phyloP scores from a whole-genome alignment of 2,797 vertebrate species.

The Cyclura pinguis region DNA sequence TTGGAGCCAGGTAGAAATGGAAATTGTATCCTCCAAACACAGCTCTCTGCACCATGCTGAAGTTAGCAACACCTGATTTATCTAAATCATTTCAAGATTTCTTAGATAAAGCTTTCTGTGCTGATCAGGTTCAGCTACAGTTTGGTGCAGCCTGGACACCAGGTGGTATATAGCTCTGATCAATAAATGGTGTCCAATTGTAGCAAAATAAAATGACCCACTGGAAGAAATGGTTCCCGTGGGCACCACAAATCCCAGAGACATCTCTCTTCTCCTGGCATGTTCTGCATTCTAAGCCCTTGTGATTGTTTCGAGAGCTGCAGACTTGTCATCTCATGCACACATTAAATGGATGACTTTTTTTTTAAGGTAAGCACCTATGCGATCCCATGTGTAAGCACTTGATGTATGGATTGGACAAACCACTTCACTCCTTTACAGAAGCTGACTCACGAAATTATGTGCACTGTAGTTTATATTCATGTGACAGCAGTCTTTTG shows the following conservation, averaged over 20 bases:
- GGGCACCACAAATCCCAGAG: conserved; percentile 78
- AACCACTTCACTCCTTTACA: background rate
- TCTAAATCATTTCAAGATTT: conserved; percentile 1
- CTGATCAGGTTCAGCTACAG: conserved; percentile 39
- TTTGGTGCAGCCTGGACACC: conserved; percentile 77
- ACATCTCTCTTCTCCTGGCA: conserved; percentile 75
- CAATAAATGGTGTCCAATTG: conserved; percentile 81
- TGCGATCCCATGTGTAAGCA: background rate
- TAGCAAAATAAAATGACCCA: conserved; percentile 83
- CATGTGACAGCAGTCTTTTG: conserved; percentile 8
- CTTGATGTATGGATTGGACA: rapidly evolving
- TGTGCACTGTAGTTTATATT: conserved; percentile 21
- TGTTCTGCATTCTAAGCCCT: conserved; percentile 73
- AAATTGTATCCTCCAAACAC: background rate
- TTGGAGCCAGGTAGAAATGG: background rate
- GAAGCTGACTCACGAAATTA: conserved; percentile 25
- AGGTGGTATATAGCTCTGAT: conserved; percentile 80
- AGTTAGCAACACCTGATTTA: background rate
- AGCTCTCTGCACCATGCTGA: background rate
- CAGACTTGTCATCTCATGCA: conserved; percentile 57
- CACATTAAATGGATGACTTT: conserved; percentile 53
- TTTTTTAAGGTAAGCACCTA: conserved; percentile 58
- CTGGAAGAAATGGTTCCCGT: conserved; percentile 78
- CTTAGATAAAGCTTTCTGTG: conserved; percentile 22
- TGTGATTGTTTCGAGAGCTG: conserved; percentile 59